Evolutionary conservation across 2,113 vertebrate genomes (phyloP).

Genomic region (Cochlearius cochlearius): DNA sequence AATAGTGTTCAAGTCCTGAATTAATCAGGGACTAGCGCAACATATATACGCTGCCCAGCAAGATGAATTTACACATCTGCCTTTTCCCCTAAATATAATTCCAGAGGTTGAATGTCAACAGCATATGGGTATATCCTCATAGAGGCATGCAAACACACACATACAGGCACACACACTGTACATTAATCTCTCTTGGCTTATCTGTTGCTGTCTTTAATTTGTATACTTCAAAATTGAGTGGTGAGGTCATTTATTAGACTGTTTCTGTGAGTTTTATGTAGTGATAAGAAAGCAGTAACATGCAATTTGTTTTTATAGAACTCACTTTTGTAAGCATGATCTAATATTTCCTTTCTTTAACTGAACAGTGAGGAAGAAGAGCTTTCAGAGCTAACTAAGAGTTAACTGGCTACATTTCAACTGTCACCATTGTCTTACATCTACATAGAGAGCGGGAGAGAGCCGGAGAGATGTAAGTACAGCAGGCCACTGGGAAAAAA

Average conservation of each 20-base stretch:
- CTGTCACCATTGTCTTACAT: slow-evolving; percentile 46
- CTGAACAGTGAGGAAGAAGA: not conserved
- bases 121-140: slow-evolving; percentile 25
- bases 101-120: slow-evolving; percentile 60
- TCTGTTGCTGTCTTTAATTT: slow-evolving; percentile 56
- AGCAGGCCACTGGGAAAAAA: not conserved
- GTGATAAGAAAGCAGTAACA: slow-evolving; percentile 44
- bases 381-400: slow-evolving; percentile 30
- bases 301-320: slow-evolving; percentile 62
- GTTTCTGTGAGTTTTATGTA: slow-evolving; percentile 58
- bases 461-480: slow-evolving; percentile 25
- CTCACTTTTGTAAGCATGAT: slow-evolving; percentile 43
- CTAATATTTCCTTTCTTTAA: slow-evolving; percentile 31
- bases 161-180: not conserved
- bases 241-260: slow-evolving; percentile 67
- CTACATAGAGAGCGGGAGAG: not conserved
- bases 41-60: slow-evolving; percentile 20
- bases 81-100: slow-evolving; percentile 66
- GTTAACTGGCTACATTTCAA: slow-evolving; percentile 44
- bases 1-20: slow-evolving; percentile 30
- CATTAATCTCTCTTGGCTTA: slow-evolving; percentile 54
- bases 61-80: slow-evolving; percentile 62
- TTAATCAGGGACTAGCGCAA: slow-evolving; percentile 30
- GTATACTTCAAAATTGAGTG: slow-evolving; percentile 59
- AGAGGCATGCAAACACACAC: not conserved